These are phyloP conservation scores for Molossus molossus DNA, from an alignment of 2,797 vertebrate species.

Conservation along the genomic window DNA sequence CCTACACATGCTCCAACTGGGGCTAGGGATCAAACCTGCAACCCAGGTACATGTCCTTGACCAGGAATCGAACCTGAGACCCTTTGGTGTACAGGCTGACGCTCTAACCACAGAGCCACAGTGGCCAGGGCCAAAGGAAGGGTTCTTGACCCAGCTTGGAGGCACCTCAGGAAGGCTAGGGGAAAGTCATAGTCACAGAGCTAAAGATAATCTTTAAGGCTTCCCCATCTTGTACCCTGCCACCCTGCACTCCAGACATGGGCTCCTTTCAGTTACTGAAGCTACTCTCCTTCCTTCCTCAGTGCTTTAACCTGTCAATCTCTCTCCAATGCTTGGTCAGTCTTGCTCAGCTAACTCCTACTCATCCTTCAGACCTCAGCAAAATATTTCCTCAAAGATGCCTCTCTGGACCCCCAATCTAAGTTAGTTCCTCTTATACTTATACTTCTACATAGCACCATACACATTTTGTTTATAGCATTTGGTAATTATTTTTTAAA, in stretches of 20 bases:
- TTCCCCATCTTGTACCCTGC: background rate
- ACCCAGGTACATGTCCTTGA: too few species aligned
- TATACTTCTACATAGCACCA: background rate
- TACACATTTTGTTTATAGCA: background rate
- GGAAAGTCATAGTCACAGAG: background rate
- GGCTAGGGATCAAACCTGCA: too few species aligned
- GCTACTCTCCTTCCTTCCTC: background rate
- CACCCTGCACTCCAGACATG: background rate
- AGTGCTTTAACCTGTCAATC: background rate
- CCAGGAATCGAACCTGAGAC: too few species aligned
- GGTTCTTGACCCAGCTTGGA: background rate
- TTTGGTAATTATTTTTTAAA: background rate
- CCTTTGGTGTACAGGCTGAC: too few species aligned
- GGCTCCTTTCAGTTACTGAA: background rate
- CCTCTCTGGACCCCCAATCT: background rate
- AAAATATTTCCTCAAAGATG: background rate
- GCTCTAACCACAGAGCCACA: too few species aligned
- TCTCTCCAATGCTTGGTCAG: background rate
- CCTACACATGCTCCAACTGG: too few species aligned
- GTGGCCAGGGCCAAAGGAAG: background rate
- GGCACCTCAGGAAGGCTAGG: background rate
- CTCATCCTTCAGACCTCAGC: background rate
- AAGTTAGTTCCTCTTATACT: background rate
- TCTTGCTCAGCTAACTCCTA: background rate
- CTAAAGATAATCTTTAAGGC: background rate